These are phyloP conservation scores for Hexactinellida sp. DNA, from an alignment of 37 sponge, comb jelly and placozoan genomes.

Conservation along the genomic window DNA sequence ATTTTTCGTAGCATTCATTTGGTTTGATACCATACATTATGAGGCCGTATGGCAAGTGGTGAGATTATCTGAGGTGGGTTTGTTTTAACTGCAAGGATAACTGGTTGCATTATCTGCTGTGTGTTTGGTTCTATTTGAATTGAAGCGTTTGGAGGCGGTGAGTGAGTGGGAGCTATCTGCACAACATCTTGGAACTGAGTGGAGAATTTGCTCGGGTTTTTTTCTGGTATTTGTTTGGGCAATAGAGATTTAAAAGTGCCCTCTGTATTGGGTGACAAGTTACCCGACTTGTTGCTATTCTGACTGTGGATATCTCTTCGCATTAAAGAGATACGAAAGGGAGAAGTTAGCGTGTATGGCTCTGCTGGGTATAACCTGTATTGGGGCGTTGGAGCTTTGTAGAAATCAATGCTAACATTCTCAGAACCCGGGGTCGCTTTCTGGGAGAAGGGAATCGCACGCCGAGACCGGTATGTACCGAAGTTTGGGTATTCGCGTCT, in stretches of 20 bases:
- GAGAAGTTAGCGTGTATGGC: not conserved
- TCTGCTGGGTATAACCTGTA: not conserved
- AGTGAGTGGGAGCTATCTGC: constrained; percentile 3
- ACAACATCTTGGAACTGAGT: not conserved
- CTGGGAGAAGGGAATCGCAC: not conserved
- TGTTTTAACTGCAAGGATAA: not conserved
- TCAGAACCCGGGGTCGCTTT: not conserved
- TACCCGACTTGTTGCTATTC: not conserved
- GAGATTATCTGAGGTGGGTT: not conserved
- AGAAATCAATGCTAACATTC: not conserved
- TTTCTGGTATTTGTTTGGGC: not conserved
- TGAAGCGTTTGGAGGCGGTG: not conserved
- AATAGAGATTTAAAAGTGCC: not conserved
- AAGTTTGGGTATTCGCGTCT: not conserved
- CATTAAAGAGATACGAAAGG: not conserved
- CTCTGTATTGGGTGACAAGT: not conserved
- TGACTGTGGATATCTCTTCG: not conserved
- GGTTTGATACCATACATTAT: constrained; percentile 12
- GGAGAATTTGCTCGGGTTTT: not conserved
- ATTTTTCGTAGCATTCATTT: not conserved
- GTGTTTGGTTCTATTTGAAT: not conserved
- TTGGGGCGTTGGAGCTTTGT: not conserved
- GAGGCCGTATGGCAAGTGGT: not conserved
- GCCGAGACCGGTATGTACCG: not conserved
- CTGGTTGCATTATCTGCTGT: not conserved